phyloP scores from a whole-genome alignment of 2,888 invertebrate genomes.

The Caradrina clavipalpis region DNA sequence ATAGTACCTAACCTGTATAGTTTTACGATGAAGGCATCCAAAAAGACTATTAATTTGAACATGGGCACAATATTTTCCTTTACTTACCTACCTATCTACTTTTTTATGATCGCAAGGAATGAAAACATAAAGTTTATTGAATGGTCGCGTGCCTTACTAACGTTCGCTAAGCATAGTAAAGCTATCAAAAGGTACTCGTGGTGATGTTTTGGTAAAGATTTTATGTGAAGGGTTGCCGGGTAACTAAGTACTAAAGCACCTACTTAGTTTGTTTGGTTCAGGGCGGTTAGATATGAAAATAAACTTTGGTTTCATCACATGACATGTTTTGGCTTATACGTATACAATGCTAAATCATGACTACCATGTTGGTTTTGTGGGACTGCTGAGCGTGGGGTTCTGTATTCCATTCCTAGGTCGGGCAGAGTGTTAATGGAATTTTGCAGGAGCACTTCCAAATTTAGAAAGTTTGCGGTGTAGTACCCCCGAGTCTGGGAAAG shows the following conservation, averaged over 20 bases:
- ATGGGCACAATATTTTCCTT: not conserved
- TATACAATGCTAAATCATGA: too few species aligned
- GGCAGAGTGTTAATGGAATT: too few species aligned
- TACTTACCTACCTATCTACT: not conserved
- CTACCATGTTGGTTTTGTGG: too few species aligned
- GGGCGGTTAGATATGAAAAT: too few species aligned
- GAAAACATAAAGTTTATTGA: not conserved
- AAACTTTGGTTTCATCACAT: too few species aligned
- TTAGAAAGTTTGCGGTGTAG: too few species aligned
- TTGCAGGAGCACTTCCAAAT: too few species aligned
- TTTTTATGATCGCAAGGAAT: not conserved
- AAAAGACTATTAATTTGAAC: not conserved
- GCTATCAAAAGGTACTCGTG: not conserved
- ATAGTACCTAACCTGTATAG: conserved; percentile 12
- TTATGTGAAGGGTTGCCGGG: not conserved
- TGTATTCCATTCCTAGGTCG: too few species aligned
- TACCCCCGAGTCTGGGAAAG: too few species aligned
- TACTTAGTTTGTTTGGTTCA: not conserved
- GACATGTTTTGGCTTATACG: too few species aligned
- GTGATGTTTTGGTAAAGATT: too few species aligned
- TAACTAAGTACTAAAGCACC: not conserved
- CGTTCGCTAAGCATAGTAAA: not conserved
- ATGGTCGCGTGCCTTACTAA: not conserved
- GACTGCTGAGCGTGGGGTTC: too few species aligned
- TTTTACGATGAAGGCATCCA: conserved; percentile 1